phyloP scores from a whole-genome alignment of 2,888 invertebrate genomes.

The Adela reaumurella region DNA sequence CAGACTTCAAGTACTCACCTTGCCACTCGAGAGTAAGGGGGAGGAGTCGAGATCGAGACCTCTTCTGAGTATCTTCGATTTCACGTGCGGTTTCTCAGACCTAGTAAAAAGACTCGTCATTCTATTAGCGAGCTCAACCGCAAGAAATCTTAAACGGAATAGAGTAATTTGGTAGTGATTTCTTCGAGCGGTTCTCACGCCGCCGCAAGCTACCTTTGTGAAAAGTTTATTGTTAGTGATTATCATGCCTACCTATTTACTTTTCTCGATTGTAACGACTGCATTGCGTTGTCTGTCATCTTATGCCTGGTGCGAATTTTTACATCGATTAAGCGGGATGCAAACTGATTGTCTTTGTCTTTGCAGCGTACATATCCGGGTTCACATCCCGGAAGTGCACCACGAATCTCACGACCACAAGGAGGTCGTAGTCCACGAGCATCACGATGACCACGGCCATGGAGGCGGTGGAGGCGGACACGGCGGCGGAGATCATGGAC shows the following conservation, averaged over 20 bases:
- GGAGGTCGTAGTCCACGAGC: slow-evolving; percentile 33
- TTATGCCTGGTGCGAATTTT: slow-evolving; percentile 32
- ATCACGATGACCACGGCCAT: slow-evolving; percentile 24
- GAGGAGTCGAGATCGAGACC: no score
- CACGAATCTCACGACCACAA: slow-evolving; percentile 42
- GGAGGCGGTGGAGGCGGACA: slow-evolving; percentile 16
- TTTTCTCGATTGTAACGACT: slow-evolving; percentile 29
- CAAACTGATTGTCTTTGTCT: slow-evolving; percentile 8
- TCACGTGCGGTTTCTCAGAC: background rate
- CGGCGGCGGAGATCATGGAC: slow-evolving; percentile 16
- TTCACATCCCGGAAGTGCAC: slow-evolving; percentile 51
- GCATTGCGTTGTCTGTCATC: no score
- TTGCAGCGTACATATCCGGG: slow-evolving; percentile 55
- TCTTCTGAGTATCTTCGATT: background rate
- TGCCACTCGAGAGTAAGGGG: no score
- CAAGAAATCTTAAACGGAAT: slow-evolving; percentile 29
- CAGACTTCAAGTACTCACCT: no score
- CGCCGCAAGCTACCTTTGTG: slow-evolving; percentile 43
- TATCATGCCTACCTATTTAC: slow-evolving; percentile 22
- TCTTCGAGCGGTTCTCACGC: slow-evolving; percentile 44
- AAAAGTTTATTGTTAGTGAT: slow-evolving; percentile 41
- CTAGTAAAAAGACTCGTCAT: background rate
- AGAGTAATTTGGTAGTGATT: slow-evolving; percentile 37
- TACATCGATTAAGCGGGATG: background rate
- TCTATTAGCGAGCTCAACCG: slow-evolving; percentile 19